Evolutionary conservation across 2,113 vertebrate species (phyloP).

Genomic region (Cariama cristata): DNA sequence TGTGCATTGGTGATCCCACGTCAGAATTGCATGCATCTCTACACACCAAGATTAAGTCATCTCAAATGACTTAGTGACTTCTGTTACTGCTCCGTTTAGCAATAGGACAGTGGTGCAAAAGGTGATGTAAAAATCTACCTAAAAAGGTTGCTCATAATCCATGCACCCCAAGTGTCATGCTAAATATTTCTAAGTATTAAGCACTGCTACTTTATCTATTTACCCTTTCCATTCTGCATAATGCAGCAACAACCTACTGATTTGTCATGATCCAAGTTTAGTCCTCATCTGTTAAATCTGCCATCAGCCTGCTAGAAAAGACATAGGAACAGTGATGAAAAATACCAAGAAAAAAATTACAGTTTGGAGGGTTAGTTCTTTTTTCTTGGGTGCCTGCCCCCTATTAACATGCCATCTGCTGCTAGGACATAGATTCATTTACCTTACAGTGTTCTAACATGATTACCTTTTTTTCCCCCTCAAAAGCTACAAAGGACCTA

Average conservation of each 20-base stretch:
- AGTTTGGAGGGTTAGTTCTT: not conserved
- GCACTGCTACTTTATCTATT: not conserved
- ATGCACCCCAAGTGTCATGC: not conserved
- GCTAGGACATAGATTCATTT: conserved; percentile 40
- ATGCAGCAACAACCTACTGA: not conserved
- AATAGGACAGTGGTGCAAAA: not conserved
- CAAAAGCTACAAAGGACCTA: not conserved
- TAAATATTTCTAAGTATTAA: not conserved
- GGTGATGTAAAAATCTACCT: not conserved
- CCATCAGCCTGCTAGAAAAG: not conserved
- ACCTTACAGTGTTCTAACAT: conserved; percentile 20
- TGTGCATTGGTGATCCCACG: not conserved
- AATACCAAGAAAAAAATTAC: not conserved
- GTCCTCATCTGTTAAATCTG: not conserved
- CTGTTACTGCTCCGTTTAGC: not conserved
- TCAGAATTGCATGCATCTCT: not conserved
- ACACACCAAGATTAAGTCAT: not conserved
- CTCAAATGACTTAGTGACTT: not conserved
- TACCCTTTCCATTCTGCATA: not conserved
- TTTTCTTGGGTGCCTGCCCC: not conserved
- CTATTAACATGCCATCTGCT: conserved; percentile 50
- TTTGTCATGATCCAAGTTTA: not conserved
- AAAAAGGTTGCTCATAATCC: not conserved
- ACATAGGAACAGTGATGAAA: not conserved
- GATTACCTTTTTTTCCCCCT: conserved; percentile 3